These are phyloP conservation scores for Agraylea sexmaculata DNA, from an alignment of 1,140 invertebrate genomes.

Conservation along the genomic window DNA sequence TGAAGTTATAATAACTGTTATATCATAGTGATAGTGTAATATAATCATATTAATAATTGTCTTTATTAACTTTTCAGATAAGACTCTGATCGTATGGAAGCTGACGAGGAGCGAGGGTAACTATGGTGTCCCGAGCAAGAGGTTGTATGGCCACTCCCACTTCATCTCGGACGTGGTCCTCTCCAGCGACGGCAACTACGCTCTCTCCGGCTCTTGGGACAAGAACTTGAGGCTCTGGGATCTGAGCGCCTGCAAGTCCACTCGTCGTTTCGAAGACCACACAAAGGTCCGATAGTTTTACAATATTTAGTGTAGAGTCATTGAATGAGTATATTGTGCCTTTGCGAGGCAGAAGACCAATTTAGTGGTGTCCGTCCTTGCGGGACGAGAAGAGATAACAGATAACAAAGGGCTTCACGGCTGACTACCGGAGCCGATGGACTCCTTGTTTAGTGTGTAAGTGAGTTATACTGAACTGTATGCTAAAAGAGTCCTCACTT, in stretches of 20 bases:
- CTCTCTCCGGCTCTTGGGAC: slow-evolving; percentile 98
- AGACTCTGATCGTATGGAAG: slow-evolving; percentile 97
- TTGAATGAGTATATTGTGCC: slow-evolving; percentile 31
- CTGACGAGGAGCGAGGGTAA: slow-evolving; percentile 85
- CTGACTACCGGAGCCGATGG: too few species aligned
- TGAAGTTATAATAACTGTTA: slow-evolving; percentile 23
- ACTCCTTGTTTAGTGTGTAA: too few species aligned
- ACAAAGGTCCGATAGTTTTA: slow-evolving; percentile 74
- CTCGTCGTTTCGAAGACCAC: slow-evolving; percentile 95
- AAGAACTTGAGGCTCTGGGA: slow-evolving; percentile 98
- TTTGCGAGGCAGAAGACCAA: slow-evolving; percentile 47
- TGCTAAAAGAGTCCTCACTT: too few species aligned
- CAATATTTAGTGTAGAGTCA: slow-evolving; percentile 19
- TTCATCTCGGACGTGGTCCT: slow-evolving; percentile 98
- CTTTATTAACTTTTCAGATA: slow-evolving; percentile 58
- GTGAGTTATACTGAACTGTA: too few species aligned
- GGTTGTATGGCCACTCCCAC: slow-evolving; percentile 93
- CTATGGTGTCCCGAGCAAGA: slow-evolving; percentile 92
- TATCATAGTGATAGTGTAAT: slow-evolving; percentile 1
- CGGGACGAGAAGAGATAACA: too few species aligned
- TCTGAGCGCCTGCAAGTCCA: slow-evolving; percentile 83
- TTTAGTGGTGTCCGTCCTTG: not conserved
- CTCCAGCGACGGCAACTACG: slow-evolving; percentile 98
- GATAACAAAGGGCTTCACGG: too few species aligned
- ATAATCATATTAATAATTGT: slow-evolving; percentile 3